Base-by-base conservation (phyloP, 2,113 vertebrate species). In the Paedocypris sp. region DNA sequence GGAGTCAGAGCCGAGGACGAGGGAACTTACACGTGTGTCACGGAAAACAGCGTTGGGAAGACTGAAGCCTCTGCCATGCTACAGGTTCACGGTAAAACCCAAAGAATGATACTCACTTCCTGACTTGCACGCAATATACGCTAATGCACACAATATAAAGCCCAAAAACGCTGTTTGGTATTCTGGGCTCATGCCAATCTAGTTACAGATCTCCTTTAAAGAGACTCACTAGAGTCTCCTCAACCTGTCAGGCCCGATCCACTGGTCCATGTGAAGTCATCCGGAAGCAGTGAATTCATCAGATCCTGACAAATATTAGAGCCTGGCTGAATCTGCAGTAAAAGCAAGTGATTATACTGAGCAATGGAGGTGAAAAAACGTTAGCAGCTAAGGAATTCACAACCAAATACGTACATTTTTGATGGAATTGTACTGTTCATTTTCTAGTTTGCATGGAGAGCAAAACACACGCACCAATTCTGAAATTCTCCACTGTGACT, bases 1-100 rank as follows among this genome's bases (percentile, higher is more conserved):
- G 88, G 87, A 19, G 92, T 97, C 56, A 82, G 67, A 39, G 89
- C 89, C 68, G 86, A 90, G 73, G 94, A 98, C 63, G 95, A 90
- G 84, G 94, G 93, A 29, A 91, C 90, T 0, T 97, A 98, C 16
- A 94, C 90, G 11, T 98, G 94, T 77, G 87, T 94, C 39, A 93
- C 94, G 35, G 93, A 98, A 82, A 98, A 98, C 77, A 97, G 94
- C 74, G 93, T 97, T 70, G 94, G 94, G 68, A 96, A 92, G 81
- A 88, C 94, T 0, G 93, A 97, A 83, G 92, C 91, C 1, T 94
- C 93, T 1, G 93, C 92, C 65, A 88, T 90, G 70, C 71, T 98
- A 67, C 94, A 93, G 57, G 93, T 98, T 62, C 93, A 97, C 73
- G 93, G 94, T 96, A 82, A 73, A 83, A 62, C n/a, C 2, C 29